Evolutionary conservation across 2,888 invertebrate species (phyloP), one percentile per base, ranked within the genome.

Genomic region (Hyppa rectilinea): DNA sequence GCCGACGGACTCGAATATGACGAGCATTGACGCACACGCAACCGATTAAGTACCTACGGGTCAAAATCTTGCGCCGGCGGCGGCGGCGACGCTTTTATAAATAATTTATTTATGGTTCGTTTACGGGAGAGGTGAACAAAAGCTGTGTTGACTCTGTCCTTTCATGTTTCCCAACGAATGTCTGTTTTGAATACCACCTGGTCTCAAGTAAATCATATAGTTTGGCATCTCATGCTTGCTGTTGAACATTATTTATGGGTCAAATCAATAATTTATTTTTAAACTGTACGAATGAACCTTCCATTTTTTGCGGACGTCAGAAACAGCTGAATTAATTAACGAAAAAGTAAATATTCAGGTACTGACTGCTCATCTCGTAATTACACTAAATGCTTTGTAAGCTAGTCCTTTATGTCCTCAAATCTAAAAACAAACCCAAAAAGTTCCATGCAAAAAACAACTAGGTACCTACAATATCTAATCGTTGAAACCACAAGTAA

Each of bases 1-100:
- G 67, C 70, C 71, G 71, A 62, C 59, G 65, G 78, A 60, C 69
- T 75, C 59, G 60, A 40, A 68, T 71, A 68, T 84, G 84, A 80
- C 82, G 75, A 71, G 38, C 81, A 72, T 52, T 84, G 85, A 84
- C 85, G 84, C 83, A 84, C 78, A 75, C 74, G 68, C 66, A 71
- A 64, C 68, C 78, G 84, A 83, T 82, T 84, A 78, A 72, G 67
- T 80, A 67, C 76, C 31, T 47, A 59, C 59, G 74, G 84, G 78
- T 84, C 83, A 84, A 76, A 83, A 80, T 78, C 82, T 80, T 84
- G 71, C 53, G 71, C 63, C 71, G 55, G 53, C 23, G 34, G n/a
- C n/a, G n/a, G n/a, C 43, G 45, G n/a, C 79, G 56, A 67, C 66
- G 78, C 61, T 80, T 74, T 77, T 81, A 83, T 83, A 74, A 79